phyloP scores from a whole-genome alignment of 2,888 invertebrate genomes.

The Synanthedon formicaeformis region DNA sequence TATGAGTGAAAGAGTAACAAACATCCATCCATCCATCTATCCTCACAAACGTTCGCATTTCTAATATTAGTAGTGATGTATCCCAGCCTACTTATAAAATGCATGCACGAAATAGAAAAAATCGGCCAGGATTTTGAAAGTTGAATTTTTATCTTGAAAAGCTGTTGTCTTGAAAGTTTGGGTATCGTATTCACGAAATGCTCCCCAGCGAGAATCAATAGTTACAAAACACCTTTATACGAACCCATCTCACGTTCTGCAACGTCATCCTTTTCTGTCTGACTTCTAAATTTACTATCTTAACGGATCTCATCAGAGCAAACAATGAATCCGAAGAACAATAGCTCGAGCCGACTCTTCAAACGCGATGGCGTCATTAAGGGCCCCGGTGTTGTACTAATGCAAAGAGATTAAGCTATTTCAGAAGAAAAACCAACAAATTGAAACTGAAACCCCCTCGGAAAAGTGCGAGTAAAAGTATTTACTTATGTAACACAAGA shows the following conservation, averaged over 20 bases:
- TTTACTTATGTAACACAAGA: neutral
- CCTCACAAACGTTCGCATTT: too few species aligned
- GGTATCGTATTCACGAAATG: too few species aligned
- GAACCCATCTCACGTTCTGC: neutral
- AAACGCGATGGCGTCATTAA: slow-evolving; percentile 5
- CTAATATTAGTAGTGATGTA: too few species aligned
- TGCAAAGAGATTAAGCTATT: slow-evolving; percentile 2
- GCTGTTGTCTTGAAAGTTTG: too few species aligned
- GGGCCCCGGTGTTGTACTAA: slow-evolving; percentile 1
- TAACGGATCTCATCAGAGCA: slow-evolving; percentile 16
- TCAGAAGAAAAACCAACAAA: slow-evolving; percentile 4
- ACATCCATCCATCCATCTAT: too few species aligned
- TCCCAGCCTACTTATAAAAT: too few species aligned
- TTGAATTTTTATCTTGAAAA: too few species aligned
- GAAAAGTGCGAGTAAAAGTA: neutral
- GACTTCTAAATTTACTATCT: slow-evolving; percentile 20
- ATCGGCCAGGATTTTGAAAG: too few species aligned
- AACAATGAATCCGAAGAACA: slow-evolving; percentile 10
- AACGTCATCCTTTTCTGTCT: slow-evolving; percentile 14
- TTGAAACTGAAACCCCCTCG: neutral
- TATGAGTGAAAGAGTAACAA: too few species aligned
- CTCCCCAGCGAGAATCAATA: neutral
- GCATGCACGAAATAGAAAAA: too few species aligned
- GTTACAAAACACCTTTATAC: neutral
- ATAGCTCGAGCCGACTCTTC: slow-evolving; percentile 2